Conservation (phyloP, 2,888 invertebrate genomes). For the Argyresthia goedartella region DNA sequence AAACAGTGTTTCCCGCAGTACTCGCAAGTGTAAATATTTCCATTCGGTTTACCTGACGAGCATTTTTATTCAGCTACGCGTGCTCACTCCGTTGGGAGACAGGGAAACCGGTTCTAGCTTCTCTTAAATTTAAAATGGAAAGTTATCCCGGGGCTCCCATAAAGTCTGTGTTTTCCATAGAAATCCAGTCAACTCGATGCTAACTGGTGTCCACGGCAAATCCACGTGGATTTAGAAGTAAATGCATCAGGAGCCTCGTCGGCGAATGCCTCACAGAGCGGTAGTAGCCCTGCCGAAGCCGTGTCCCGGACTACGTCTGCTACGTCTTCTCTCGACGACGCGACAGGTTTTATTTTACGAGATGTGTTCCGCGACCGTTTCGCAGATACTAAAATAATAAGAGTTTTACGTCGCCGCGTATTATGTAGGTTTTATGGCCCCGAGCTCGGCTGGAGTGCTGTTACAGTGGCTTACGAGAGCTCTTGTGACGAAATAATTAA, state of each 20-base stretch:
- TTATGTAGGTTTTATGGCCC: constrained; percentile 64
- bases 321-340: constrained; percentile 31
- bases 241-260: constrained; percentile 39
- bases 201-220: constrained; percentile 60
- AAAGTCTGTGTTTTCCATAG: constrained; percentile 69
- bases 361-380: constrained; percentile 62
- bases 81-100: constrained; percentile 43
- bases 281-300: background rate
- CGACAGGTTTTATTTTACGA: constrained; percentile 63
- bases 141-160: constrained; percentile 66
- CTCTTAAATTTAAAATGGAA: constrained; percentile 68
- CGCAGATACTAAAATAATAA: constrained; percentile 70
- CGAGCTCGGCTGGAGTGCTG: constrained; percentile 57
- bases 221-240: constrained; percentile 56
- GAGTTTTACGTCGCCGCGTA: constrained; percentile 64
- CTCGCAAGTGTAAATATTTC: constrained; percentile 47
- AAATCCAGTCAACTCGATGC: constrained; percentile 59
- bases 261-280: background rate
- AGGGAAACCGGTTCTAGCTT: constrained; percentile 60
- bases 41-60: constrained; percentile 46
- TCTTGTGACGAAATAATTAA: constrained; percentile 68
- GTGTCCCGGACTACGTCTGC: constrained; percentile 1
- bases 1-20: background rate
- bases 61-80: constrained; percentile 56
- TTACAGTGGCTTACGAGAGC: constrained; percentile 62